Base-by-base conservation (phyloP, 2,113 vertebrate genomes). In the Pionites leucogaster region DNA sequence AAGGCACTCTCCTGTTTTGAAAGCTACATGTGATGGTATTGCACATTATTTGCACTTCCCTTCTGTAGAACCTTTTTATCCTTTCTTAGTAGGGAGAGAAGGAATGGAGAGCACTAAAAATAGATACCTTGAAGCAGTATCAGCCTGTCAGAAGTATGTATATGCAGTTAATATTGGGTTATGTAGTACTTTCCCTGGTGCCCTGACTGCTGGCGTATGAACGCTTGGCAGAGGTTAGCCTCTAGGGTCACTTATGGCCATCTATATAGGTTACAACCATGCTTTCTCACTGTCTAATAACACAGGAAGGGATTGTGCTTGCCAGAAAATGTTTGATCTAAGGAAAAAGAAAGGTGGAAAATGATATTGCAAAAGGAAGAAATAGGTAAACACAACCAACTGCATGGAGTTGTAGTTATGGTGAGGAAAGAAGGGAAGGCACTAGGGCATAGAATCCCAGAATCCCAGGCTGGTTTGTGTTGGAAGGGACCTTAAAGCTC, bases 271-370 rank as follows among this genome's bases (percentile, higher is more conserved):
- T 89, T 81, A 37, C 55, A 87, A 7, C 60, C 44, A 17, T 49
- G 31, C 24, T 87, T 81, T 72, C 41, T 81, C 35, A 13, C 20
- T 44, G 33, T 53, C 9, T 41, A 69, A 83, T 65, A 81, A 57
- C 29, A 53, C 7, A 55, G 67, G 44, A 47, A 75, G 17, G 46
- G 29, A 33, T 13, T 46, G 69, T 28, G 20, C 49, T 62, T 93
- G n/a, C n/a, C 15, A 6, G 27, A 60, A 57, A 6, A 19, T 0
- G 0, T 4, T 1, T 31, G 47, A 57, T 41, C 28, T 41, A 41
- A 44, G 31, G 37, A 88, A 81, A 65, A 65, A 39, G 9, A 74
- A 50, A 53, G 82, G 19, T 35, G 52, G 29, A 55, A 55, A 57
- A 53, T 8, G 5, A 49, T 31, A 63, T 0, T 1, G 35, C 37